Conservation (phyloP, 2,888 invertebrate species). For the Plebejus melissa region DNA sequence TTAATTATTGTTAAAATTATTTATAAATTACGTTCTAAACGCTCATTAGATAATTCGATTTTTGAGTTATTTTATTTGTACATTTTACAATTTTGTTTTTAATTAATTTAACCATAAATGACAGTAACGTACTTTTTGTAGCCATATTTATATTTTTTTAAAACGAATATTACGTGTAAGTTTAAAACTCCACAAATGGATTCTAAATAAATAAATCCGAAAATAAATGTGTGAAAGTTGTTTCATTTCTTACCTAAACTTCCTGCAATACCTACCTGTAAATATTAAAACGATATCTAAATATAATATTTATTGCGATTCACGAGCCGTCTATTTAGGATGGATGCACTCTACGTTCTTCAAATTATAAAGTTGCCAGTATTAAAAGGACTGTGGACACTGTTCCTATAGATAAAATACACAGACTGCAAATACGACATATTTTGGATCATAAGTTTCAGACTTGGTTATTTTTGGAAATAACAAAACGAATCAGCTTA, state of each 20-base stretch:
- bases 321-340: no score
- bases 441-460: no score
- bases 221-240: slow-evolving; percentile 47
- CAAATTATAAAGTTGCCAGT: no score
- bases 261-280: no score
- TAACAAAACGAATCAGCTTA: no score
- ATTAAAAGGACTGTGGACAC: no score
- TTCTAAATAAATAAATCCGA: slow-evolving; percentile 76
- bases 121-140: slow-evolving; percentile 66
- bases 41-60: slow-evolving; percentile 56
- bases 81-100: slow-evolving; percentile 48
- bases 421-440: no score
- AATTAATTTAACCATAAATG: slow-evolving; percentile 59
- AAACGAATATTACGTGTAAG: slow-evolving; percentile 69
- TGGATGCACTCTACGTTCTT: no score
- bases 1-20: slow-evolving; percentile 63
- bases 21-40: slow-evolving; percentile 62
- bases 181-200: slow-evolving; percentile 75
- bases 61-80: slow-evolving; percentile 55
- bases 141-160: slow-evolving; percentile 77
- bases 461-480: no score
- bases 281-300: no score
- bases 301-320: no score
- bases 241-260: slow-evolving; percentile 33
- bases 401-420: no score